Base-by-base conservation (phyloP, 2,797 vertebrate genomes). In the Pseudochromis fuscus region DNA sequence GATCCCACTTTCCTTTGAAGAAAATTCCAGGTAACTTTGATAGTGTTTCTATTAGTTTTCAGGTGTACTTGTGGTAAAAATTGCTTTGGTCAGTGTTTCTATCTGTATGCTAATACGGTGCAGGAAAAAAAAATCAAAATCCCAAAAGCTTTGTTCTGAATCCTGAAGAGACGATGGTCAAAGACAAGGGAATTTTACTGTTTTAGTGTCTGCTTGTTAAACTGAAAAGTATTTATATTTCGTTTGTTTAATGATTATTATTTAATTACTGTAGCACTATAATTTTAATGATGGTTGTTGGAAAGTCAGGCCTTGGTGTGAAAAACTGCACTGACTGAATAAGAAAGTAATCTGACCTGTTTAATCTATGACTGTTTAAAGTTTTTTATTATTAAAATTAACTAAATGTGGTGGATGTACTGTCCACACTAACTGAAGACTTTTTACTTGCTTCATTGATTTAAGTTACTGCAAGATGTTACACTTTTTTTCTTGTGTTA, bases 11-110 rank as follows among this genome's bases (percentile, higher is more conserved):
- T 94, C 93, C 55, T 72, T 79, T 63, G 94, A 94, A 0, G 88
- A 93, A 40, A 81, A 90, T 21, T 91, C 93, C 85, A 95, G 95
- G 97, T 98, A 63, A 58, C 74, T 73, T 78, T 63, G 28, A 62
- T 49, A 31, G 25, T 58, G 27, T 53, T 57, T 21, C 35, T 28
- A 11, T 69, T 56, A 13, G 15, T 53, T 59, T 63, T 25, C 18
- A 40, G 28, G 27, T 65, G 24, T 59, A 21, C 10, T 44, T 63
- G 24, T 40, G 23, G 38, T 61, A 15, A 31, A 48, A 8, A 27
- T 35, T 16, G 12, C 7, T 44, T 42, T 64, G 40, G 31, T 66
- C 8, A 18, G 28, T 33, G 35, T 40, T n/a, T 42, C 52, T 21
- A 30, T 51, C 11, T 70, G 15, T 33, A 28, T 55, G 61, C 21